These are phyloP conservation scores for Parapristionchus giblindavisi DNA, from an alignment of 2,888 invertebrate species.

Conservation along the genomic window DNA sequence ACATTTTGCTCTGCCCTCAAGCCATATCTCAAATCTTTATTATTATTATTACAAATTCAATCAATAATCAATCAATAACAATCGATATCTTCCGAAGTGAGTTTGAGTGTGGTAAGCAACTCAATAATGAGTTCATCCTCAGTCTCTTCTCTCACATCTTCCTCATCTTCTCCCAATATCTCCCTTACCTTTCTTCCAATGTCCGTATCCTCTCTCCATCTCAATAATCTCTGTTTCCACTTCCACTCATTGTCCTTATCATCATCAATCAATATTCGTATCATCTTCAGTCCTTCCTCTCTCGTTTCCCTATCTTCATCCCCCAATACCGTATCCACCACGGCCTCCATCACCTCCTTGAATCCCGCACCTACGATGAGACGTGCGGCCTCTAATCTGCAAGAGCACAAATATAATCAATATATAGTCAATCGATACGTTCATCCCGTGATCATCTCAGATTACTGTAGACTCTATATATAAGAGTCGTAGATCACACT, in stretches of 20 bases:
- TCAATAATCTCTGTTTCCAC: conserved; percentile 17
- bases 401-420: no score
- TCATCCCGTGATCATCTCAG: no score
- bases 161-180: conserved; percentile 11
- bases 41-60: not conserved
- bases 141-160: not conserved
- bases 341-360: conserved; percentile 18
- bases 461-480: no score
- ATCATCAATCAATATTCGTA: not conserved
- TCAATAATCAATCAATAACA: conserved; percentile 20
- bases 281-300: conserved; percentile 32
- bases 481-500: no score
- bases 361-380: not conserved
- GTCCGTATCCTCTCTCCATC: conserved; percentile 29
- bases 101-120: conserved; percentile 3
- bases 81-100: conserved; percentile 29
- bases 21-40: conserved; percentile 22
- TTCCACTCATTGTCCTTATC: conserved; percentile 29
- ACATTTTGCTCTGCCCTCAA: conserved; percentile 11
- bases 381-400: not conserved
- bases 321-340: not conserved
- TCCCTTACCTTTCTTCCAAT: conserved; percentile 28
- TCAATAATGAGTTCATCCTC: conserved; percentile 16
- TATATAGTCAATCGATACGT: no score
- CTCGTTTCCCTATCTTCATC: conserved; percentile 37